Percentiles rank a stretch among this genome's conserved stretches.
phyloP scores from a whole-genome alignment of 2,113 vertebrate species.

The Leuciscus idus region DNA sequence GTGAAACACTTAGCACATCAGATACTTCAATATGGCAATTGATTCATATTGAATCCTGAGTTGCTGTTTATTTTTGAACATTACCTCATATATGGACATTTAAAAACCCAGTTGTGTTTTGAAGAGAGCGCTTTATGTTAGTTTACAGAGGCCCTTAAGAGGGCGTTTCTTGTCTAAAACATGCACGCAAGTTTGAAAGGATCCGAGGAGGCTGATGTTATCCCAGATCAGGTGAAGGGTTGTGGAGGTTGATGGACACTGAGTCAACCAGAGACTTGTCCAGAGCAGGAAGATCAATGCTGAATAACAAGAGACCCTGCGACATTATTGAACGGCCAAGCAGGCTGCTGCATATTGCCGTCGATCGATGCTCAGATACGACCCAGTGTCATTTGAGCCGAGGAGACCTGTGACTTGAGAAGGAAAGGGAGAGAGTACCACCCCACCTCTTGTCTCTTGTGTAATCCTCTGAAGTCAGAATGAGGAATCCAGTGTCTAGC shows the following conservation, averaged over 20 bases:
- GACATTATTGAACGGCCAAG: slow-evolving; percentile 28
- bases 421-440: neutral
- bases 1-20: neutral
- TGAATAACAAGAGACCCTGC: slow-evolving; percentile 36
- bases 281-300: slow-evolving; percentile 35
- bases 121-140: neutral
- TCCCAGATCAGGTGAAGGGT: neutral
- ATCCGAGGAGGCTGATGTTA: neutral
- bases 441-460: neutral
- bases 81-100: neutral
- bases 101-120: neutral
- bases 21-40: slow-evolving; percentile 2
- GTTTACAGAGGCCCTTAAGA: neutral
- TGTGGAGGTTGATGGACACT: slow-evolving; percentile 36
- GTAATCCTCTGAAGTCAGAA: slow-evolving; percentile 21
- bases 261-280: slow-evolving; percentile 27
- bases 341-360: neutral
- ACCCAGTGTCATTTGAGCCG: slow-evolving; percentile 39
- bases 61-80: neutral
- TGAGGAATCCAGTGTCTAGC: neutral
- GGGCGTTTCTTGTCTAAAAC: neutral
- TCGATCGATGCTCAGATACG: slow-evolving; percentile 30
- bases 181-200: neutral
- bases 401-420: slow-evolving; percentile 21
- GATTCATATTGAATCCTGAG: neutral